A percentile compares a stretch with the other conserved stretches of the same genome.
Conservation (phyloP, 1,140 invertebrate species). For the Dufourea novaeangliae region DNA sequence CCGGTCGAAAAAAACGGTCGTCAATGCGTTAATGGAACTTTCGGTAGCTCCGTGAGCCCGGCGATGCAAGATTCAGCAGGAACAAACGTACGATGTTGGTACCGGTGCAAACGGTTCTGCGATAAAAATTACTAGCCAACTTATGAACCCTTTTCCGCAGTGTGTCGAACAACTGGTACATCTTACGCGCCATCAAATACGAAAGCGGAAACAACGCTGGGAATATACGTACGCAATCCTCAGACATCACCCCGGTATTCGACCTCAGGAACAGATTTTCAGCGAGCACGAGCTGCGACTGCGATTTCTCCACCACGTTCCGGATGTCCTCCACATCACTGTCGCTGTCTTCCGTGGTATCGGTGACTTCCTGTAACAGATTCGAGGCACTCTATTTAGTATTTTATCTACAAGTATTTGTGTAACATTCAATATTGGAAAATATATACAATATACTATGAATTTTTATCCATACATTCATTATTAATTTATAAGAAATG, state of each 20-base stretch:
- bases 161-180: not conserved
- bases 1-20: no score
- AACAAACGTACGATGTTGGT: not conserved
- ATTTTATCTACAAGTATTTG: not conserved
- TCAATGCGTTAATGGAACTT: not conserved
- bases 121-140: not conserved
- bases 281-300: conserved; percentile 82
- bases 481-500: no score
- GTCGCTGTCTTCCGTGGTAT: conserved; percentile 76
- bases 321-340: conserved; percentile 83
- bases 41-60: no score
- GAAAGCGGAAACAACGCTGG: not conserved
- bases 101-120: not conserved
- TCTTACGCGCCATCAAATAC: not conserved
- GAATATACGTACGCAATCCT: conserved; percentile 82
- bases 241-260: conserved; percentile 74
- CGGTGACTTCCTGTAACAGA: conserved; percentile 60
- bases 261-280: conserved; percentile 82
- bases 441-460: no score
- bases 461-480: no score
- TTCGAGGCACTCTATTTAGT: not conserved
- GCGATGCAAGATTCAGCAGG: not conserved
- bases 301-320: conserved; percentile 82
- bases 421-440: no score
- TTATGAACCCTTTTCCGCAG: not conserved